A percentile compares a stretch with the other conserved stretches of the same genome.
phyloP scores from a whole-genome alignment of 2,888 invertebrate species.

The Orthosia incerta region DNA sequence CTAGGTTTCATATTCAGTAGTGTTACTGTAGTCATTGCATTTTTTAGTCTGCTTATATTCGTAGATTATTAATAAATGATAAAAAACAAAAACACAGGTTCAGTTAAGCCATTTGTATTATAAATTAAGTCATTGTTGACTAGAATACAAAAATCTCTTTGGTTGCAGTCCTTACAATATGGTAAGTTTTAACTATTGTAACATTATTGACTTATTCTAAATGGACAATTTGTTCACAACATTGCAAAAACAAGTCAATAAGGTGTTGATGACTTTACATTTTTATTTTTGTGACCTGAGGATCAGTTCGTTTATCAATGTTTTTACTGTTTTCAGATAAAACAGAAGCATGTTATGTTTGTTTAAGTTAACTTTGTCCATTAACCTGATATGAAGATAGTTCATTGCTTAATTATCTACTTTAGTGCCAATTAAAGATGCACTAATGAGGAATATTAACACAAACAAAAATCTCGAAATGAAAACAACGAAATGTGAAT shows the following conservation, averaged over 20 bases:
- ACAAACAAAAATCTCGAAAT: constrained; percentile 4
- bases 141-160: constrained; percentile 67
- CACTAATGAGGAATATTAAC: constrained; percentile 8
- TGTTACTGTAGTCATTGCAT: background rate
- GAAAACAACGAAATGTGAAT: background rate
- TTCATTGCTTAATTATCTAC: constrained; percentile 9
- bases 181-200: background rate
- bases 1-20: background rate
- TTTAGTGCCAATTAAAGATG: constrained; percentile 24
- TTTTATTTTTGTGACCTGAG: constrained; percentile 2
- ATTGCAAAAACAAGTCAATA: background rate
- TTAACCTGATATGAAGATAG: constrained; percentile 8
- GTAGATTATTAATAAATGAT: background rate
- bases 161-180: constrained; percentile 38
- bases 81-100: constrained; percentile 30
- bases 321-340: constrained; percentile 6
- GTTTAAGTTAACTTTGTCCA: constrained; percentile 4
- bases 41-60: background rate
- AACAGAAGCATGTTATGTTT: background rate
- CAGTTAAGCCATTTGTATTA: constrained; percentile 37
- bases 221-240: background rate
- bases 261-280: background rate
- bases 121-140: constrained; percentile 50
- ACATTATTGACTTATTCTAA: background rate
- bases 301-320: constrained; percentile 8